phyloP scores from a whole-genome alignment of 1,140 invertebrate species.

The Brachystomella parvula region DNA sequence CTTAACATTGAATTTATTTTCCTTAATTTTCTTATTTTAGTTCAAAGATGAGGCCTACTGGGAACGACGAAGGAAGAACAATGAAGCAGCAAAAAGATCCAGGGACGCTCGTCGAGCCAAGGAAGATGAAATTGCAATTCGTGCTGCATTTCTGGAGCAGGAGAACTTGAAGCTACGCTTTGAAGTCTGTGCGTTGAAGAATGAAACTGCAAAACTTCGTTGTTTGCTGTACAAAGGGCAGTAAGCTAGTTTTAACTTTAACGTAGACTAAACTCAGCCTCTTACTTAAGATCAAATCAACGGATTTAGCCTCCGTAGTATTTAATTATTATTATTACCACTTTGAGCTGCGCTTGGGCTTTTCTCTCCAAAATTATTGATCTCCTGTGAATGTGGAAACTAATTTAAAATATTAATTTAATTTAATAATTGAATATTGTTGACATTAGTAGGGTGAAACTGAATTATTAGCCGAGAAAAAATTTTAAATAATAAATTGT shows the following conservation, averaged over 20 bases:
- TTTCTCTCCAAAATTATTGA: too few species aligned
- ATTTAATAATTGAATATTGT: too few species aligned
- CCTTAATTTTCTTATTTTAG: constrained; percentile 20
- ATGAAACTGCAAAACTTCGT: constrained; percentile 52
- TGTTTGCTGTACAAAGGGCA: constrained; percentile 47
- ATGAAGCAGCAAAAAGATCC: constrained; percentile 89
- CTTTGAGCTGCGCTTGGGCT: too few species aligned
- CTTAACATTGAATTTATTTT: background rate
- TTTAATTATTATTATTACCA: too few species aligned
- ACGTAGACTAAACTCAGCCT: background rate
- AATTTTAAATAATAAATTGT: too few species aligned
- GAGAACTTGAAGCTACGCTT: constrained; percentile 62
- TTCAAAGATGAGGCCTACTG: constrained; percentile 73
- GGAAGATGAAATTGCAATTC: constrained; percentile 84
- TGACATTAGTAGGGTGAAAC: too few species aligned
- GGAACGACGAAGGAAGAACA: constrained; percentile 83
- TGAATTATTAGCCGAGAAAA: too few species aligned
- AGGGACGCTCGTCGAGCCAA: constrained; percentile 79
- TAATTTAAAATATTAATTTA: too few species aligned
- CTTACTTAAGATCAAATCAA: too few species aligned
- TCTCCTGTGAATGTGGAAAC: too few species aligned
- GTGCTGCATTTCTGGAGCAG: constrained; percentile 74
- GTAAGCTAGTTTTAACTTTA: background rate
- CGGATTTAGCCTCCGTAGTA: too few species aligned
- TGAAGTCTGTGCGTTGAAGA: constrained; percentile 53